Conservation (phyloP, 2,797 vertebrate species). For the Vireo griseus region DNA sequence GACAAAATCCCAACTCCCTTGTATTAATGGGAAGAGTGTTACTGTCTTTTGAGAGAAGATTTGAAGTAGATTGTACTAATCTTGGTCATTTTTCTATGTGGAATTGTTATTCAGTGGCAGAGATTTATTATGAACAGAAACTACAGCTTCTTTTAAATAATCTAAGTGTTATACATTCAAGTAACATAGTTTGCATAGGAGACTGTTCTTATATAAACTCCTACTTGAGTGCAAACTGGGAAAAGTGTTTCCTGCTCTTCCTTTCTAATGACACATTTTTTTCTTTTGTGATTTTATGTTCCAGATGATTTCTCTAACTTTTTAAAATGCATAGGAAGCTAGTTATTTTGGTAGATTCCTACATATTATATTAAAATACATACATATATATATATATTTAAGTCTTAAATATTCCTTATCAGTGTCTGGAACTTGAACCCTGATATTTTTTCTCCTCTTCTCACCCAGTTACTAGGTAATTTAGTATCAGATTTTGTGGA, state of each 20-base stretch:
- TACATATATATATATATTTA: fast-evolving
- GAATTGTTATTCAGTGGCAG: background rate
- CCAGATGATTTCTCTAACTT: background rate
- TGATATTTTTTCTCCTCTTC: background rate
- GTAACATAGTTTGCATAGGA: background rate
- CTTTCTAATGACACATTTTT: background rate
- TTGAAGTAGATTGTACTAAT: background rate
- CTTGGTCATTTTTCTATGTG: background rate
- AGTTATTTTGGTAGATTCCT: background rate
- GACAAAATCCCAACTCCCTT: background rate
- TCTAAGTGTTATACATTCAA: background rate
- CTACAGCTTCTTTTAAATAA: background rate
- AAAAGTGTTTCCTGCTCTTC: background rate
- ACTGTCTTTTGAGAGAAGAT: background rate
- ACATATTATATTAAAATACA: background rate
- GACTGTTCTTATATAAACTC: background rate
- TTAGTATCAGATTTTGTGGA: slow-evolving; percentile 97
- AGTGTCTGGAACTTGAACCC: background rate
- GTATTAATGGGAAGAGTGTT: background rate
- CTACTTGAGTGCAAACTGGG: background rate
- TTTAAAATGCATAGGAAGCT: background rate
- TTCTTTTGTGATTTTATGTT: background rate
- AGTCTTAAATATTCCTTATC: background rate
- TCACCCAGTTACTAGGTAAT: slow-evolving; percentile 87
- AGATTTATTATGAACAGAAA: background rate